A percentile compares a stretch with the other conserved stretches of the same genome.
Evolutionary conservation across 2,888 invertebrate genomes (phyloP).

Genomic region (Junonia oenone): DNA sequence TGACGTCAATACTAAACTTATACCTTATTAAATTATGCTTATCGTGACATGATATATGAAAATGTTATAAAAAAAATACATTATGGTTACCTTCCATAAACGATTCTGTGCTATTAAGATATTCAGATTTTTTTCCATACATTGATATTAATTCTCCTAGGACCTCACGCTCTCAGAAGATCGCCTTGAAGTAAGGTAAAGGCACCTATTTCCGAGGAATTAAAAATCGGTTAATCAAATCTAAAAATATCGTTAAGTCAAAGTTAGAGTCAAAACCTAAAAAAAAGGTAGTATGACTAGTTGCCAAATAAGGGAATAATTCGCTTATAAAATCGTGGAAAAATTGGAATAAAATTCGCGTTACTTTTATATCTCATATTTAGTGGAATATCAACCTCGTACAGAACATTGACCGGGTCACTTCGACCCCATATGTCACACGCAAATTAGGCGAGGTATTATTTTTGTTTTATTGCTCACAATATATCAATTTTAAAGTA

Average conservation of each 20-base stretch:
- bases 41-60: slow-evolving; percentile 12
- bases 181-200: too few species aligned
- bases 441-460: neutral
- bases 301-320: too few species aligned
- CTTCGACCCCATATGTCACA: neutral
- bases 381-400: neutral
- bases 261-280: too few species aligned
- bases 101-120: neutral
- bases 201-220: too few species aligned
- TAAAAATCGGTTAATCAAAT: too few species aligned
- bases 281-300: too few species aligned
- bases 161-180: too few species aligned
- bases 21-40: neutral
- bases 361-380: neutral
- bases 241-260: too few species aligned
- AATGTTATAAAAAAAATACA: slow-evolving; percentile 12
- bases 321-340: too few species aligned
- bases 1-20: neutral
- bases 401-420: neutral
- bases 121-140: too few species aligned
- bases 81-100: neutral
- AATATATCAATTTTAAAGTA: neutral
- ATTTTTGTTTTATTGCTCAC: neutral
- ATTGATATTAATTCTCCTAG: too few species aligned
- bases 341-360: too few species aligned